Evolutionary conservation across 2,113 vertebrate genomes (phyloP), one percentile per base, ranked within the genome.

Genomic region (Pelecanoides urinatrix): DNA sequence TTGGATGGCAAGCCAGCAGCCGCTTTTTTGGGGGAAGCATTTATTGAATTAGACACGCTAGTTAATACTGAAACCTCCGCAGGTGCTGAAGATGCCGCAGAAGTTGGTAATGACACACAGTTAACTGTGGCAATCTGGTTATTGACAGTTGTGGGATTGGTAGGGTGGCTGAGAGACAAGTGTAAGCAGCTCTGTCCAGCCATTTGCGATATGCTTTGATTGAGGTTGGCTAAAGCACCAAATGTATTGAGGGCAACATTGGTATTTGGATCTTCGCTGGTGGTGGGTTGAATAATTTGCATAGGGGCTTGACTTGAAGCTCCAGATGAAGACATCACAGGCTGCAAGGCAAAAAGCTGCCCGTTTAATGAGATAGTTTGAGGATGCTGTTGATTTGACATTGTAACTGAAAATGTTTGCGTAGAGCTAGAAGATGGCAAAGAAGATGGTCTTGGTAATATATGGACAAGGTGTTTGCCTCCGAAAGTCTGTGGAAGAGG

Each of bases 281-380:
- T 99, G 91, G 98, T 99, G 53, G 99, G 99, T 47, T 99, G 99
- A 94, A 99, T 98, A 75, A 99, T 98, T 97, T 99, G 99, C 95
- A 99, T 98, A 93, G 99, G 98, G 95, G 98, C 98, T 97, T 99
- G 98, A 89, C 97, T 98, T 76, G 98, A 98, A 68, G 97, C 96
- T 97, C 99, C 99, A 61, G 99, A 98, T 56, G 98, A 98, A 40
- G 99, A 98, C 97, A 99, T 99, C 86, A 99, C 98, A 66, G 99
- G 99, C 93, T 99, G 99, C 97, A 99, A 97, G 40, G 99, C 99
- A 97, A 99, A 99, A 83, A 99, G 98, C 96, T 99, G 99, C 68
- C 99, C 99, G 5, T 99, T 99, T 88, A 99, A 98, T 92, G 99
- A 99, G 97, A 99, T 99, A 17, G 99, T 99, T 71, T 99, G 99